These are phyloP conservation scores for Camelus dromedarius DNA, from an alignment of 2,113 vertebrate species.

Conservation along the genomic window DNA sequence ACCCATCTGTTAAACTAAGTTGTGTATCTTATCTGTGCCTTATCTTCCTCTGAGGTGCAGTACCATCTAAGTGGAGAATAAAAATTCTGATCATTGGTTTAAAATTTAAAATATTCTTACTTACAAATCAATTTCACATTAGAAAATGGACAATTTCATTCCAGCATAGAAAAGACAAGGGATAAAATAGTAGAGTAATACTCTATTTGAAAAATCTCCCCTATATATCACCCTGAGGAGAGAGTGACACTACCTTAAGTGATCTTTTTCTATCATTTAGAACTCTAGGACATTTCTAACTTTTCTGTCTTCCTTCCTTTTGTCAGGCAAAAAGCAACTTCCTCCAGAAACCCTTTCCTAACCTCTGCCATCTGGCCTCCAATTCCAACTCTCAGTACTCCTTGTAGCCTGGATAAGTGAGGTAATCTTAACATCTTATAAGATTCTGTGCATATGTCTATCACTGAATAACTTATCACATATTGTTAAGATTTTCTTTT, in stretches of 20 bases:
- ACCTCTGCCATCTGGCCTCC: neutral
- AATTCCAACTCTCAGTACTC: neutral
- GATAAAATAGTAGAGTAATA: neutral
- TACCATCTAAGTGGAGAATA: neutral
- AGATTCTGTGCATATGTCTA: neutral
- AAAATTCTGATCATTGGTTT: constrained; percentile 31
- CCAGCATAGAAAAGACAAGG: neutral
- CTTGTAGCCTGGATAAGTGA: neutral
- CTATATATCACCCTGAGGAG: neutral
- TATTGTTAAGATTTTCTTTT: neutral
- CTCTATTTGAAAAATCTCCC: neutral
- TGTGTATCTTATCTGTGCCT: neutral
- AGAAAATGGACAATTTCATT: constrained; percentile 8
- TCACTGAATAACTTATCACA: neutral
- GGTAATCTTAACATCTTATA: neutral
- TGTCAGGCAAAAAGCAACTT: neutral
- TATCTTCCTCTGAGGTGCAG: neutral
- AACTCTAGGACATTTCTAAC: neutral
- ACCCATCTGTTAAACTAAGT: constrained; percentile 10
- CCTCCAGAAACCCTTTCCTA: neutral
- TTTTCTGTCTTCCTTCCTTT: neutral
- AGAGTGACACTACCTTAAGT: neutral
- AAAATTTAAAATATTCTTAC: constrained; percentile 27
- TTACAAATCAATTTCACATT: constrained; percentile 43
- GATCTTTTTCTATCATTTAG: neutral